Percentiles rank a stretch among this genome's conserved stretches.
Conservation (phyloP, 2,888 invertebrate species). For the Malthinus seriepunctatus region DNA sequence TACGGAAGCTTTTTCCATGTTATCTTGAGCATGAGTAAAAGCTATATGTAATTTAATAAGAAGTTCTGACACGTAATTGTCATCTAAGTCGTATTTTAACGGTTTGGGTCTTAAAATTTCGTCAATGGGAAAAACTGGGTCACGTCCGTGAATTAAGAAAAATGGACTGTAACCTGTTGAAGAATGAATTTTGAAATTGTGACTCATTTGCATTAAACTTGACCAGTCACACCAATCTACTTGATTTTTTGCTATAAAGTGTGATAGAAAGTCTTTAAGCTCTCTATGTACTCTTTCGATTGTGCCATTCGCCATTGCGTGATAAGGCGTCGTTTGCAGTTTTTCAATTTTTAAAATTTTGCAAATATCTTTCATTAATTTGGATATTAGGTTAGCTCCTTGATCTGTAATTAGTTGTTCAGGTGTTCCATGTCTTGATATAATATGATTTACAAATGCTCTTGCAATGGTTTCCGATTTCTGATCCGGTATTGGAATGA, state of each 20-base stretch:
- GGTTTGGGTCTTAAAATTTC: no score
- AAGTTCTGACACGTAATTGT: no score
- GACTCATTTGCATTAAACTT: constrained; percentile 37
- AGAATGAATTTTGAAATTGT: constrained; percentile 9
- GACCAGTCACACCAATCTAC: constrained; percentile 41
- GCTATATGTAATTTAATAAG: no score
- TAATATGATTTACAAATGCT: constrained; percentile 34
- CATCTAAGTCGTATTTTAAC: no score
- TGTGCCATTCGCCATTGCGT: constrained; percentile 41
- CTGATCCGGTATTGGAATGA: constrained; percentile 38
- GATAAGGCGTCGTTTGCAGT: constrained; percentile 38
- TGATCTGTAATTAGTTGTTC: constrained; percentile 39
- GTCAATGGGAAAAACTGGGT: no score
- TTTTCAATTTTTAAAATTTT: constrained; percentile 34
- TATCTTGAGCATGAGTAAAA: no score
- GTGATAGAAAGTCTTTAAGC: constrained; percentile 37
- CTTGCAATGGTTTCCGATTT: constrained; percentile 36
- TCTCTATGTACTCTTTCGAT: constrained; percentile 41
- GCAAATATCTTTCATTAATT: constrained; percentile 37
- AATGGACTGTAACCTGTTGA: not conserved
- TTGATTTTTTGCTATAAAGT: constrained; percentile 34
- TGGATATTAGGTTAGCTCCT: constrained; percentile 38
- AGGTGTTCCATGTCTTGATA: constrained; percentile 39
- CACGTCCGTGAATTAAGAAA: constrained; percentile 10
- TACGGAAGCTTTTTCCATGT: no score